A percentile compares a stretch with the other conserved stretches of the same genome.
These are phyloP conservation scores for Aegypius monachus DNA, from an alignment of 2,113 vertebrate genomes.

Conservation along the genomic window DNA sequence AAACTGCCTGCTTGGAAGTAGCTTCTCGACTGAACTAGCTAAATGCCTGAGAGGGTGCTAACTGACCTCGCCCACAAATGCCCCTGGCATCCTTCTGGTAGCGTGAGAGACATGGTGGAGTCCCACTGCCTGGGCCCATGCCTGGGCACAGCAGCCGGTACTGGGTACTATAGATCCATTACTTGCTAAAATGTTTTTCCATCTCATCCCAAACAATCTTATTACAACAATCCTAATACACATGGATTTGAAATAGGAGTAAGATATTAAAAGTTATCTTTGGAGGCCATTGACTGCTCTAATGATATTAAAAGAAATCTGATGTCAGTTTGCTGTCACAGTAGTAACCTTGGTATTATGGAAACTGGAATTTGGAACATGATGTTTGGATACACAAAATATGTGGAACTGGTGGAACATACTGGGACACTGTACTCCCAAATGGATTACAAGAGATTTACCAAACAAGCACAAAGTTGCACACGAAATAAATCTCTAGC, in stretches of 20 bases:
- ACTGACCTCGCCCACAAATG: neutral
- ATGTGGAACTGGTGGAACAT: neutral
- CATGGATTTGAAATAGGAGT: neutral
- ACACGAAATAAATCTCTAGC: neutral
- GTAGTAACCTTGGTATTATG: neutral
- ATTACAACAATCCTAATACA: neutral
- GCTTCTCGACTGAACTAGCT: neutral
- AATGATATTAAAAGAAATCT: neutral
- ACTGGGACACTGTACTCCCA: neutral
- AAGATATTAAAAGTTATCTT: neutral
- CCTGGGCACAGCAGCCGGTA: neutral
- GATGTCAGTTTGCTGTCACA: neutral
- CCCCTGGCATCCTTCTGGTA: neutral
- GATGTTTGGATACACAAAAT: neutral
- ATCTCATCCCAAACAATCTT: neutral
- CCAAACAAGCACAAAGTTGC: neutral
- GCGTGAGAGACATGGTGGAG: neutral
- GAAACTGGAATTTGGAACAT: neutral
- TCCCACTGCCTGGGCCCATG: neutral
- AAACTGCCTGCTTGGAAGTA: neutral
- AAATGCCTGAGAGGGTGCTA: neutral
- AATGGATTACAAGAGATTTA: neutral
- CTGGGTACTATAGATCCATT: neutral
- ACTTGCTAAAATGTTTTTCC: neutral
- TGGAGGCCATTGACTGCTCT: neutral